Percentiles rank a stretch among this genome's conserved stretches.
Conservation (phyloP, 2,113 vertebrate species). For the Saccopteryx leptura region DNA sequence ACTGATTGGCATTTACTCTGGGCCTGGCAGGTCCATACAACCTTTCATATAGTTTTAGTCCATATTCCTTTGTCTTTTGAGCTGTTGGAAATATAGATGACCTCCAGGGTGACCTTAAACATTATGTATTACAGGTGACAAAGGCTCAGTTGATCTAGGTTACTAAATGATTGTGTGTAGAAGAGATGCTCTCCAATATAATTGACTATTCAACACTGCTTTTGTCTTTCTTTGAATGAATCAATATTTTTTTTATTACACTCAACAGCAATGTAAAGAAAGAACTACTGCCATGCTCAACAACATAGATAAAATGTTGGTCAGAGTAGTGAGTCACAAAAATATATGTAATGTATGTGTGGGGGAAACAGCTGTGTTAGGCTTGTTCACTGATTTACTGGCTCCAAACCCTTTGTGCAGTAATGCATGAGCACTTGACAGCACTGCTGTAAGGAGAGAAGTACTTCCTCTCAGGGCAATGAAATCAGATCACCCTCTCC, state of each 20-base stretch:
- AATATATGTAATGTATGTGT: background rate
- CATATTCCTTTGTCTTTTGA: background rate
- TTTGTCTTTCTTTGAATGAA: background rate
- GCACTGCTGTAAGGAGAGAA: no score
- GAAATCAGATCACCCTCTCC: no score
- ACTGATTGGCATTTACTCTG: background rate
- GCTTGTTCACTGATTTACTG: no score
- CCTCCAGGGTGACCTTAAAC: background rate
- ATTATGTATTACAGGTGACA: background rate
- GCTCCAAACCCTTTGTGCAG: no score
- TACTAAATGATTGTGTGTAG: background rate
- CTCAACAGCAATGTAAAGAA: slow-evolving; percentile 1
- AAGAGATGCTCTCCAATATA: background rate
- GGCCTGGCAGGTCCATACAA: background rate
- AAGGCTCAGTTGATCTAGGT: background rate
- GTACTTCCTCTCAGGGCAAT: no score
- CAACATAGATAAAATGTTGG: background rate
- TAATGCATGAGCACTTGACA: no score
- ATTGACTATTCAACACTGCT: background rate
- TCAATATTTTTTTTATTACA: background rate
- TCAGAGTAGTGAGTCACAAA: background rate
- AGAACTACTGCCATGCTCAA: background rate
- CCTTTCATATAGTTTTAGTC: background rate
- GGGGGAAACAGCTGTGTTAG: no score
- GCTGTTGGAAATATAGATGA: background rate